phyloP scores from a whole-genome alignment of 2,888 invertebrate genomes.

The Globia sparganii region DNA sequence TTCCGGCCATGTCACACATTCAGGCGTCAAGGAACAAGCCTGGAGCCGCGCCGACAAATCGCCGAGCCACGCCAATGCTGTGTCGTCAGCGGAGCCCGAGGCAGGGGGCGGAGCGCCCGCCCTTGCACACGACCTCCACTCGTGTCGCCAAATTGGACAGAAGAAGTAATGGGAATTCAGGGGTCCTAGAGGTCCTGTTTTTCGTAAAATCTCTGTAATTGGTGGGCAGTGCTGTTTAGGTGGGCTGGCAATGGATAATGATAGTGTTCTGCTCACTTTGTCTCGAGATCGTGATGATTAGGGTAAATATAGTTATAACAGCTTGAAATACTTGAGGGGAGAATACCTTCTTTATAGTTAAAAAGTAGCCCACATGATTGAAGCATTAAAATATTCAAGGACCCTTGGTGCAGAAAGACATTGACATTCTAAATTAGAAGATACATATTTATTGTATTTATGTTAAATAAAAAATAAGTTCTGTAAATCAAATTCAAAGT shows the following conservation, averaged over 20 bases:
- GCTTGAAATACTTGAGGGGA: background rate
- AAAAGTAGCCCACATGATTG: background rate
- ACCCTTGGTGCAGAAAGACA: background rate
- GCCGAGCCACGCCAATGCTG: conserved; percentile 79
- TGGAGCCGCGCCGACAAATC: conserved; percentile 56
- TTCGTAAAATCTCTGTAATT: conserved; percentile 54
- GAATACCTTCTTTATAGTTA: background rate
- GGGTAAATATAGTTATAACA: background rate
- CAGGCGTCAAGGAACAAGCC: conserved; percentile 65
- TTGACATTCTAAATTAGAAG: background rate
- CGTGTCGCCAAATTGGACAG: conserved; percentile 65
- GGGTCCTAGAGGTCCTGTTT: conserved; percentile 48
- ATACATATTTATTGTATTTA: background rate
- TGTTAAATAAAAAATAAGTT: background rate
- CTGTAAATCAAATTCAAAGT: background rate
- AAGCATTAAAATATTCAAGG: no score
- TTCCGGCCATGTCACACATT: conserved; percentile 45
- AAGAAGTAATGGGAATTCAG: conserved; percentile 56
- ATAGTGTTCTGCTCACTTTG: conserved; percentile 25
- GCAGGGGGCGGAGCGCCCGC: conserved; percentile 79
- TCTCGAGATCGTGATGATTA: background rate
- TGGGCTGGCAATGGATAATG: conserved; percentile 39
- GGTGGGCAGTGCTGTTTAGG: conserved; percentile 25
- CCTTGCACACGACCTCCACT: conserved; percentile 69
- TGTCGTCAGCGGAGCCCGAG: conserved; percentile 79